These are phyloP conservation scores for Ictalurus punctatus DNA, from an alignment of 2,113 vertebrate genomes.

Conservation along the genomic window DNA sequence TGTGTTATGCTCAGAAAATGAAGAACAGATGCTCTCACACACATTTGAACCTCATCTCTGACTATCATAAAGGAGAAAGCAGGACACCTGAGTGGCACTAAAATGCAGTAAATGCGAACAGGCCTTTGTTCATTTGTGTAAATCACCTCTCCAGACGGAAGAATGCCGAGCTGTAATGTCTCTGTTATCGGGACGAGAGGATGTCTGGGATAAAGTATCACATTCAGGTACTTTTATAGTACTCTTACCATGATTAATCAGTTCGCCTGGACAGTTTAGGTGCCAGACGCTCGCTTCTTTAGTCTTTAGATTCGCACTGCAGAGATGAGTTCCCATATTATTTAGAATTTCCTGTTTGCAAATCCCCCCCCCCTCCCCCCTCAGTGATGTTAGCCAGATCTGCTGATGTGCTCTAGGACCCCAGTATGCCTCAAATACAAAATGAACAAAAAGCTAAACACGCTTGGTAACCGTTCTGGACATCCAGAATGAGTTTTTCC, in stretches of 20 bases:
- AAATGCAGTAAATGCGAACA: neutral
- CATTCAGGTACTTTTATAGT: neutral
- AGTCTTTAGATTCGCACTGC: neutral
- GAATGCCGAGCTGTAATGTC: neutral
- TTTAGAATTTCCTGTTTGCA: neutral
- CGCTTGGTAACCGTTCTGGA: neutral
- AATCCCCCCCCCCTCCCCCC: too few relatives aligned
- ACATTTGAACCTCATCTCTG: neutral
- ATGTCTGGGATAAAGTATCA: neutral
- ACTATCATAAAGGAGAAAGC: neutral
- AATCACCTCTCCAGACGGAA: slow-evolving; percentile 25
- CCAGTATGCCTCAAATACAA: too few relatives aligned
- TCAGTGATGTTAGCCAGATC: neutral
- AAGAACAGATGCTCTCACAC: neutral
- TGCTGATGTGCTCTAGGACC: neutral
- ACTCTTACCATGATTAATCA: neutral
- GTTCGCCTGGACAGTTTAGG: too few relatives aligned
- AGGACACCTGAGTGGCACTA: neutral
- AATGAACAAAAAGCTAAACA: neutral
- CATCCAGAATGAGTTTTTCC: neutral
- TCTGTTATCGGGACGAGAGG: neutral
- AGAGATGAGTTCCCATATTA: too few relatives aligned
- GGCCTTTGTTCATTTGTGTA: slow-evolving; percentile 10
- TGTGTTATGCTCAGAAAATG: neutral
- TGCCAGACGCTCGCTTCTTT: neutral